Percentiles rank a stretch among this genome's conserved stretches.
Evolutionary conservation across 64 coral and sea anemone species (phyloP).

Genomic region (Pocillopora damicornis): DNA sequence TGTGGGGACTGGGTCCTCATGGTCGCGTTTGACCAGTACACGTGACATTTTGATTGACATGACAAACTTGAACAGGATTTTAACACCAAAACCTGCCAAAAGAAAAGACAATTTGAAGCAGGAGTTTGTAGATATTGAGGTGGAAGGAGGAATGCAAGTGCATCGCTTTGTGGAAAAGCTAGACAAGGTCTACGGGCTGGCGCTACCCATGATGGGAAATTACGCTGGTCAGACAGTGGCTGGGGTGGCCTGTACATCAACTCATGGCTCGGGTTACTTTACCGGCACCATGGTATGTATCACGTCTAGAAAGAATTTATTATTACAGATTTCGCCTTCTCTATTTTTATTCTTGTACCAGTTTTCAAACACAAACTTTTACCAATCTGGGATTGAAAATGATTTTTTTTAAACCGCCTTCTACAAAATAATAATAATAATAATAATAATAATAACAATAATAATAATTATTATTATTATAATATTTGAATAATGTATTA

Average conservation of each 20-base stretch:
- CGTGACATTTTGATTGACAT: slow-evolving; percentile 63
- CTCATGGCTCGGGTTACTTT: slow-evolving; percentile 44
- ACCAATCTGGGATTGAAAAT: no score
- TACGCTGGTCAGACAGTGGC: slow-evolving; percentile 44
- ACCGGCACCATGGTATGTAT: slow-evolving; percentile 17
- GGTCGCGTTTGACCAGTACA: slow-evolving; percentile 40
- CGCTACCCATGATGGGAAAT: slow-evolving; percentile 31
- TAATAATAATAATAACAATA: no score
- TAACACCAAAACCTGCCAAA: slow-evolving; percentile 1
- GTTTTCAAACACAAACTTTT: no score
- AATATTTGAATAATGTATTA: no score
- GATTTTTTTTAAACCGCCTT: no score
- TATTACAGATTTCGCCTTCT: no score
- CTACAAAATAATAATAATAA: no score
- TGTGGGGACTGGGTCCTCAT: slow-evolving; percentile 38
- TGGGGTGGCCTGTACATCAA: slow-evolving; percentile 10
- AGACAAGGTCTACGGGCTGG: slow-evolving; percentile 33
- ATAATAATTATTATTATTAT: no score
- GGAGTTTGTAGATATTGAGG: slow-evolving; percentile 61
- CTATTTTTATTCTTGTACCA: no score
- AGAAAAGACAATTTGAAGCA: slow-evolving; percentile 36
- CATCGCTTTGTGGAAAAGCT: slow-evolving; percentile 37
- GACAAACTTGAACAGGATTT: slow-evolving; percentile 30
- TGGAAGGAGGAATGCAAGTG: slow-evolving; percentile 40
- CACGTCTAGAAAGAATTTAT: no score